A percentile compares a stretch with the other conserved stretches of the same genome.
Evolutionary conservation across 2,797 vertebrate species (phyloP).

Genomic region (Sphenodon punctatus): DNA sequence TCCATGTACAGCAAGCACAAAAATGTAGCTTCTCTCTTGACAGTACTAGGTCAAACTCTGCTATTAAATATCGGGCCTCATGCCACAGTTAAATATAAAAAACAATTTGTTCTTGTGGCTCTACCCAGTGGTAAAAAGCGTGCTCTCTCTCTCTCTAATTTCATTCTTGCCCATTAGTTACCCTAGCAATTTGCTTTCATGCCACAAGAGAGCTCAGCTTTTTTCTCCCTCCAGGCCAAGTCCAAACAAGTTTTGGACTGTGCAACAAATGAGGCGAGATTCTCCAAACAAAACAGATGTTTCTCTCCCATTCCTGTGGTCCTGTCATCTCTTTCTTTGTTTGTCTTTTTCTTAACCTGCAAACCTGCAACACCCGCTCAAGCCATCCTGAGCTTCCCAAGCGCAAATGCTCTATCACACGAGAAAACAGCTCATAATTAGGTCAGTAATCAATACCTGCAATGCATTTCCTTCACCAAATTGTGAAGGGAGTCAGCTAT

Average conservation of each 20-base stretch:
- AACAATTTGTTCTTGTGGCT: slow-evolving; percentile 26
- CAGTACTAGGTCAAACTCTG: slow-evolving; percentile 50
- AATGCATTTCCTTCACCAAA: background rate
- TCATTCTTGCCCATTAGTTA: background rate
- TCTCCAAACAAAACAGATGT: slow-evolving; percentile 45
- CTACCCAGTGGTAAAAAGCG: background rate
- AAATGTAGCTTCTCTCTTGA: slow-evolving; percentile 37
- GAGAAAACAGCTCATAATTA: background rate
- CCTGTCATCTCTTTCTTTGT: slow-evolving; percentile 30
- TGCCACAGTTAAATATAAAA: slow-evolving; percentile 40
- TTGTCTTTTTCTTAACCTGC: slow-evolving; percentile 3
- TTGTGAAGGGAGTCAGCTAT: background rate
- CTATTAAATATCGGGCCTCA: slow-evolving; percentile 44
- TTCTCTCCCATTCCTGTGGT: background rate
- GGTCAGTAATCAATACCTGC: background rate
- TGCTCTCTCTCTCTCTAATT: background rate
- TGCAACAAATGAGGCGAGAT: background rate
- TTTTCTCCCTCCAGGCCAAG: slow-evolving; percentile 11
- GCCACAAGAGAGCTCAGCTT: background rate
- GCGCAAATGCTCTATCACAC: background rate
- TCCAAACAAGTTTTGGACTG: background rate
- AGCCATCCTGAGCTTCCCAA: slow-evolving; percentile 33
- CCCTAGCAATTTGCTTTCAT: background rate
- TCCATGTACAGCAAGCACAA: slow-evolving; percentile 13
- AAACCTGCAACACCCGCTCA: slow-evolving; percentile 59